Evolutionary conservation across 2,113 vertebrate genomes (phyloP).

Genomic region (Sitta europaea): DNA sequence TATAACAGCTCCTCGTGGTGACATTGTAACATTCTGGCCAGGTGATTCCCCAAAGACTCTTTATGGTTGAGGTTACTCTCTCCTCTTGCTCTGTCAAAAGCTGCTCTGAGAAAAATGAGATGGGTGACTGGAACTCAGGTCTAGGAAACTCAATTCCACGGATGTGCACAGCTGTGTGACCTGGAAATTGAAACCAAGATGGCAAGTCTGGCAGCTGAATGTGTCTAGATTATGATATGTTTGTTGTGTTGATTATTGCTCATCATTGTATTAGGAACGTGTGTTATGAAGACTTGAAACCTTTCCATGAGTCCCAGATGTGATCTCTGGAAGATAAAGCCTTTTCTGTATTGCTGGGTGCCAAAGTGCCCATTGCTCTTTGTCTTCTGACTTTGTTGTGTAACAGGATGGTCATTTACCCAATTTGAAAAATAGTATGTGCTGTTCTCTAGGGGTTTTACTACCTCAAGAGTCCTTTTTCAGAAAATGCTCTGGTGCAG

Average conservation of each 20-base stretch:
- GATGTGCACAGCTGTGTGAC: background rate
- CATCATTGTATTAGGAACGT: background rate
- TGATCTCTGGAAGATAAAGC: background rate
- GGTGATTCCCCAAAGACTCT: background rate
- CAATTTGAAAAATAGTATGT: background rate
- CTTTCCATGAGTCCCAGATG: rapidly evolving
- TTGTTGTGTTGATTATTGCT: background rate
- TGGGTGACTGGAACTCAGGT: background rate
- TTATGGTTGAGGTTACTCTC: background rate
- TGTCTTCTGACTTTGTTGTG: background rate
- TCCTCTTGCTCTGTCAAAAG: background rate
- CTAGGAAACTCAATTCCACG: background rate
- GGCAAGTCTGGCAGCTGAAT: background rate
- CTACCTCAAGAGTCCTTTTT: background rate
- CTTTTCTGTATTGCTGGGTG: background rate
- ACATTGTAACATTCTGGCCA: background rate
- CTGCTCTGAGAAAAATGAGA: background rate
- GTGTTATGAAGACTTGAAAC: background rate
- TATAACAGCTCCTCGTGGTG: background rate
- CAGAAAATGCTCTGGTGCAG: background rate
- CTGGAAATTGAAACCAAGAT: background rate
- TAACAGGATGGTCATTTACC: background rate
- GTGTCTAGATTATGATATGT: background rate
- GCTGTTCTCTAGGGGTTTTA: background rate
- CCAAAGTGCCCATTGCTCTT: background rate